Base-by-base conservation (phyloP, 1,140 invertebrate species). In the Cydia strobilella region DNA sequence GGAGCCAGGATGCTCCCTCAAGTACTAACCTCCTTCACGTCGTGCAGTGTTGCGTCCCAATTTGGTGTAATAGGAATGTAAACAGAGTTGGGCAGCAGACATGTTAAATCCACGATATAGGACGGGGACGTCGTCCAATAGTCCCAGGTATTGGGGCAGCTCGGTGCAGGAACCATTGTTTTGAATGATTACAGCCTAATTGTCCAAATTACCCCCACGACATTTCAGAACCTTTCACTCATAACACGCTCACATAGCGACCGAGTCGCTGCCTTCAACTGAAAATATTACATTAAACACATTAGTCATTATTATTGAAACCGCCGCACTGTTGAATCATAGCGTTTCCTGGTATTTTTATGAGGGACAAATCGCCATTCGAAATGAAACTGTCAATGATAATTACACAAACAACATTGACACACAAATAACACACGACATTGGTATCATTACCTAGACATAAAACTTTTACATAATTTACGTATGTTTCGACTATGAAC, bases 71-170 rank as follows among this genome's bases (percentile, higher is more conserved):
- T 85, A 42, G 95, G 94, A 79, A 98, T 95, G 81, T 96, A 91
- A 82, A 97, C 94, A 73, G 97, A 97, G 93, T 97, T 98, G 74
- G 97, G 97, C 94, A 98, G 94, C 59, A 98, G 93, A 87, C 97
- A 98, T 79, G 96, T 96, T 27, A 98, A 90, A 79, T 95, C 94
- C 23, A 97, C 95, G 65, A 93, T 90, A 80, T 95, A 94, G 45
- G 94, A 94, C 51, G 94, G 93, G 77, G 94, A 93, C 76, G 93
- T 93, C 77, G 93, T 86, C 95, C 95, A 96, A 84, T 95, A 95
- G 81, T 95, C 94, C 85, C 95, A 95, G 72, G 91, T 93, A 86
- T 94, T 95, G 27, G 93, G 93, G 76, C 90, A 92, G 77, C 91
- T 94, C 78, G 95, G 94, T 84, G 94, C 94, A 83, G 95, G 95